Conservation (phyloP, 2,888 invertebrate species). For the Lissocephala sabroskyi region DNA sequence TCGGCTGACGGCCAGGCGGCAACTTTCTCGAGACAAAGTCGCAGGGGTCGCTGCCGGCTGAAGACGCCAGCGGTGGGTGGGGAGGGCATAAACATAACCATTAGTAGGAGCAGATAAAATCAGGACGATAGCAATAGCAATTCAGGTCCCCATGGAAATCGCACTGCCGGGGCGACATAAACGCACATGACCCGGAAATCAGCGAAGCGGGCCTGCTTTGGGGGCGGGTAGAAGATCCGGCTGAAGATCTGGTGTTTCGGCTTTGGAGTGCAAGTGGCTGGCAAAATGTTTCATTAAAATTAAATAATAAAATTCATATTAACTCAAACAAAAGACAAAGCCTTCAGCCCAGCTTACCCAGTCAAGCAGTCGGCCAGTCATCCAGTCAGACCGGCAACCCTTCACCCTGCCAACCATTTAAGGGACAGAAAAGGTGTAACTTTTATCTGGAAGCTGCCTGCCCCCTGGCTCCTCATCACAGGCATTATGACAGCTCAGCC, state of each 20-base stretch:
- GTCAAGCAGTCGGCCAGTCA: neutral
- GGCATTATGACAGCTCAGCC: no score
- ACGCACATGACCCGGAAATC: constrained; percentile 6
- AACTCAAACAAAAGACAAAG: constrained; percentile 12
- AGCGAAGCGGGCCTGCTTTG: constrained; percentile 5
- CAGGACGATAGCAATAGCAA: constrained; percentile 16
- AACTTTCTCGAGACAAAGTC: constrained; percentile 4
- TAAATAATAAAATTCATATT: constrained; percentile 45
- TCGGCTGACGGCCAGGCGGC: neutral
- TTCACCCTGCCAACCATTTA: neutral
- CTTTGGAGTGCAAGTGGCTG: neutral
- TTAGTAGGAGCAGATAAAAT: constrained; percentile 16
- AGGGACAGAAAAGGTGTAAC: no score
- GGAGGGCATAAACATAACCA: constrained; percentile 17
- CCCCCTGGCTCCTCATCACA: no score
- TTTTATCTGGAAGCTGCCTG: no score
- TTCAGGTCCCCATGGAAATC: constrained; percentile 12
- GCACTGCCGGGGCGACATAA: neutral
- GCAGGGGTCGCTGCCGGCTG: no score
- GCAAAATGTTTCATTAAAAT: constrained; percentile 43
- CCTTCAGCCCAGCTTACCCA: neutral
- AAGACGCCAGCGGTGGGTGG: neutral
- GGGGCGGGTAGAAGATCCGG: neutral
- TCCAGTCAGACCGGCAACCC: neutral
- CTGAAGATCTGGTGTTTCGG: no score